Percentiles rank a stretch among this genome's conserved stretches.
Conservation (phyloP, 2,888 invertebrate species). For the Anorthoa munda region DNA sequence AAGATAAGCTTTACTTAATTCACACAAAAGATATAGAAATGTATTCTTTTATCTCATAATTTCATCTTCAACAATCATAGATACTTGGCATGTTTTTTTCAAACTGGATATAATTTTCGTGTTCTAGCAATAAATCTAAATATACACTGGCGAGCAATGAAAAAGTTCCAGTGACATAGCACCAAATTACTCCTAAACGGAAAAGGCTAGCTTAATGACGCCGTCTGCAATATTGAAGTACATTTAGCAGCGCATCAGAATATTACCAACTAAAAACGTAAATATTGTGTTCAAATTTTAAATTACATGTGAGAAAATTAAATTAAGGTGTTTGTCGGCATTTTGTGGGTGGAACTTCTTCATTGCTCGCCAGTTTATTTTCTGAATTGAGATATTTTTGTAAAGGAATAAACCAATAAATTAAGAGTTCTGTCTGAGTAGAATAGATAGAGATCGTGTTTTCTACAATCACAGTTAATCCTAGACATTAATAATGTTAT, state of each 20-base stretch:
- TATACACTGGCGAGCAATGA: no score
- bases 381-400: slow-evolving; percentile 20
- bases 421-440: slow-evolving; percentile 16
- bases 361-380: no score
- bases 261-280: no score
- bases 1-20: slow-evolving; percentile 67
- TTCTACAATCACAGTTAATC: slow-evolving; percentile 21
- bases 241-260: no score
- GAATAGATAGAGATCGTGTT: slow-evolving; percentile 12
- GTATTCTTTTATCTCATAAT: slow-evolving; percentile 55
- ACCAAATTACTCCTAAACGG: no score
- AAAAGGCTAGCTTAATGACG: no score
- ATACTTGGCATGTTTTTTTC: slow-evolving; percentile 21
- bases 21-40: slow-evolving; percentile 55
- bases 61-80: slow-evolving; percentile 51
- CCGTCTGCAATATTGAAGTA: no score
- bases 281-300: no score
- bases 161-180: no score
- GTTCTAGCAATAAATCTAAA: slow-evolving; percentile 45
- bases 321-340: no score
- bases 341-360: no score
- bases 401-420: slow-evolving; percentile 38
- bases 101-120: slow-evolving; percentile 38
- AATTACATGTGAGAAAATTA: no score
- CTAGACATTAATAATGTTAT: slow-evolving; percentile 24